These are phyloP conservation scores for Pristionchus fissidentatus DNA, from an alignment of 2,888 invertebrate genomes.

Conservation along the genomic window DNA sequence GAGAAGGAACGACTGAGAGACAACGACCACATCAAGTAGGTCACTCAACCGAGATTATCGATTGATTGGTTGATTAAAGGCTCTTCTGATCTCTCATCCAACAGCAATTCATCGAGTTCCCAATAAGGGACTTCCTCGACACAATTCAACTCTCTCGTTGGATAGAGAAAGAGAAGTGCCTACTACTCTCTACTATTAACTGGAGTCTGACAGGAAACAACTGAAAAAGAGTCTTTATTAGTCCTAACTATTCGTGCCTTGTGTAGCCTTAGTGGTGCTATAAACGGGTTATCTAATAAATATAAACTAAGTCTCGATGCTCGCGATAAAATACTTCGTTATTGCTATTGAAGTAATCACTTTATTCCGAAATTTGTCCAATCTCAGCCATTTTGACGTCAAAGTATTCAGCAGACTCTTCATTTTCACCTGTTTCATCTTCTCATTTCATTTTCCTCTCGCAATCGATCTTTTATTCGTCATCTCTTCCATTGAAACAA, in stretches of 20 bases:
- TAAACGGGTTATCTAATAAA: constrained; percentile 11
- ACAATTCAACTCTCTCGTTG: neutral
- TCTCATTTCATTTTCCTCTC: too few relatives aligned
- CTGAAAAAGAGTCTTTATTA: neutral
- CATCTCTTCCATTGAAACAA: too few relatives aligned
- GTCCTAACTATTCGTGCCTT: constrained; percentile 24
- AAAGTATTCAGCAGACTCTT: too few relatives aligned
- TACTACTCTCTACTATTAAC: constrained; percentile 31
- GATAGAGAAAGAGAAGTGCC: constrained; percentile 31
- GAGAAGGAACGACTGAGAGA: neutral
- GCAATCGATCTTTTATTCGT: too few relatives aligned
- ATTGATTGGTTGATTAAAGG: neutral
- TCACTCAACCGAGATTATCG: neutral
- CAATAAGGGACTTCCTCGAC: constrained; percentile 7
- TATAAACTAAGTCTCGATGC: constrained; percentile 13
- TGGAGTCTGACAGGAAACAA: too few relatives aligned
- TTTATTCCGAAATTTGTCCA: too few relatives aligned
- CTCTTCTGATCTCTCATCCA: neutral
- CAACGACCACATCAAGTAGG: neutral
- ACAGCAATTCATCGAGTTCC: neutral
- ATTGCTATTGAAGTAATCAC: too few relatives aligned
- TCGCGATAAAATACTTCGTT: neutral
- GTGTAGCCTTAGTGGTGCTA: neutral
- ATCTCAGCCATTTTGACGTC: too few relatives aligned
- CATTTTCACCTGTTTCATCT: too few relatives aligned